Conservation (phyloP, 2,888 invertebrate genomes). For the Linnaemya vulpina region DNA sequence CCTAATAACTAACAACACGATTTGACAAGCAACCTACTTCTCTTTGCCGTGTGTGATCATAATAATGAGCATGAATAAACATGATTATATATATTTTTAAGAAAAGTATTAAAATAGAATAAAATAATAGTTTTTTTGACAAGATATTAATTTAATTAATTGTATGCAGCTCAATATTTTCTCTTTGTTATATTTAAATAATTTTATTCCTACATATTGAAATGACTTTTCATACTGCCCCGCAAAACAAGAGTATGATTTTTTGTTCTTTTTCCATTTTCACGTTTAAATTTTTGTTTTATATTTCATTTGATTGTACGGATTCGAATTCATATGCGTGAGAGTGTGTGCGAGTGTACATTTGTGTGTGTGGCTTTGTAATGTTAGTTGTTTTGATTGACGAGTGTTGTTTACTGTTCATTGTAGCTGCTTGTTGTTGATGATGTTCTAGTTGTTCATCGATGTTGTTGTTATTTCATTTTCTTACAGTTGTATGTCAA, state of each 20-base stretch:
- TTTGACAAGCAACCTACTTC: too few relatives aligned
- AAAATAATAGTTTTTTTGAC: too few relatives aligned
- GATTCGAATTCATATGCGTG: not conserved
- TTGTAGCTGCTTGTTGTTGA: constrained; percentile 34
- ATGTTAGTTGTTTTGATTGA: constrained; percentile 66
- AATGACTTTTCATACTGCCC: not conserved
- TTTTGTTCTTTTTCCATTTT: constrained; percentile 11
- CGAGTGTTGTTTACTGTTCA: constrained; percentile 64
- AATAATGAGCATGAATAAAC: too few relatives aligned
- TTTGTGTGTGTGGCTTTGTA: constrained; percentile 22
- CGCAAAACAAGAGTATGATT: not conserved
- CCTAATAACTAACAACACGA: too few relatives aligned
- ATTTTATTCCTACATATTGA: not conserved
- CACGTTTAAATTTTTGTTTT: constrained; percentile 23
- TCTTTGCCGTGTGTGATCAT: too few relatives aligned
- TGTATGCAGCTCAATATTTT: too few relatives aligned
- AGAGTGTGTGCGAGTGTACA: not conserved
- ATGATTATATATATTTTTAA: too few relatives aligned
- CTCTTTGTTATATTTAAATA: too few relatives aligned
- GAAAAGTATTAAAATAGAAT: too few relatives aligned
- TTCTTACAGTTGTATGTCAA: constrained; percentile 31
- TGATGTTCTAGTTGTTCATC: constrained; percentile 42
- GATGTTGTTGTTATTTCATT: constrained; percentile 25
- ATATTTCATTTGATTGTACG: constrained; percentile 26
- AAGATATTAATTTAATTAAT: too few relatives aligned